Evolutionary conservation across 2,888 invertebrate genomes (phyloP), one percentile per base, ranked within the genome.

Genomic region (Lasioglossum zephyrum): DNA sequence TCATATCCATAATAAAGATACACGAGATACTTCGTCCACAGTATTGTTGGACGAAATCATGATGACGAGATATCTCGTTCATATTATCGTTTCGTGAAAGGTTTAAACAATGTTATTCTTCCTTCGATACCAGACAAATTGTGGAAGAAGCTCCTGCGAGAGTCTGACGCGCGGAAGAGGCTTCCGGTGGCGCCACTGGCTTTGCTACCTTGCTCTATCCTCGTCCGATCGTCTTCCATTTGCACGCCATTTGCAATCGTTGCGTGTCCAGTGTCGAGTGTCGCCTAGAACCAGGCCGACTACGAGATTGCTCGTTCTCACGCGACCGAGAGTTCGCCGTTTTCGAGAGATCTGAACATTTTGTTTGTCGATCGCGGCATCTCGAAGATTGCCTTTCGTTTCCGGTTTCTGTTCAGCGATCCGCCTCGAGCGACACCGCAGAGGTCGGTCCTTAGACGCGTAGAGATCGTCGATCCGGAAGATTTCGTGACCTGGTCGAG

Each of bases 211-310:
- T 4, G 69, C 18, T 39, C 39, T 69, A 22, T 22, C 66, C 36
- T 69, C 63, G 60, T 13, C 5, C 57, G 63, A 63, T 63, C 31
- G 18, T 18, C 31, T 18, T 18, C 36, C 31, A 6, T 16, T 16
- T 2, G 63, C 63, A 16, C 63, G 63, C 13, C n/a, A 57, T 57
- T 57, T n/a, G 63, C 18, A 66, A 31, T 18, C 9, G 69, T 69
- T 69, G 69, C 69, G 57, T 57, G 57, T n/a, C 57, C 57, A n/a
- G 57, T 57, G 57, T 57, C n/a, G n/a, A 69, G 36, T 9, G 66
- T 39, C 22, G 39, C 39, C 11, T 4, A 9, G 22, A 69, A 69
- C 36, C 3, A 39, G 22, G 39, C 63, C 63, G 39, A 8, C 39
- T 4, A 22, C 69, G 9, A 22, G 39, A 39, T 39, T 39, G 39